Percentiles rank a stretch among this genome's conserved stretches.
phyloP scores from a whole-genome alignment of 2,797 vertebrate genomes.

The Sebastes oblongus region DNA sequence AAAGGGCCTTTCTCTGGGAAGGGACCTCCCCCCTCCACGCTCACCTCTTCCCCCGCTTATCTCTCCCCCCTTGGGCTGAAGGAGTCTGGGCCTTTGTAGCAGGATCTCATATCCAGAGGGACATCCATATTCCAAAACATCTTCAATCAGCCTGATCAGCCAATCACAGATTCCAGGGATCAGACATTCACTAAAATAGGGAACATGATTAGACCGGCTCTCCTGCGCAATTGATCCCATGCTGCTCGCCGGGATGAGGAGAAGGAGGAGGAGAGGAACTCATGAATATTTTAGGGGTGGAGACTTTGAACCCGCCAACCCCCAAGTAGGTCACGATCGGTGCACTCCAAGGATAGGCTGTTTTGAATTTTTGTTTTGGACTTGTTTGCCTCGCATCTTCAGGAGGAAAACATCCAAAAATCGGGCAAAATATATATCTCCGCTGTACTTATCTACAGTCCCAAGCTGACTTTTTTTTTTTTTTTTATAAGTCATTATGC shows the following conservation, averaged over 20 bases:
- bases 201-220: conserved; percentile 40
- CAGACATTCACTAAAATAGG: conserved; percentile 42
- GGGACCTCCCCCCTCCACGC: conserved; percentile 2
- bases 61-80: conserved; percentile 13
- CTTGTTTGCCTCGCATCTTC: conserved; percentile 68
- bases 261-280: conserved; percentile 49
- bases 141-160: conserved; percentile 70
- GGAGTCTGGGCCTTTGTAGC: conserved; percentile 55
- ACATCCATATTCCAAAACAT: conserved; percentile 70
- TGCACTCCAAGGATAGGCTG: conserved; percentile 66
- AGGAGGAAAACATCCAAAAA: conserved; percentile 65
- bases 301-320: conserved; percentile 75
- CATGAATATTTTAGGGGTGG: conserved; percentile 80
- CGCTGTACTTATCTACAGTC: conserved; percentile 30
- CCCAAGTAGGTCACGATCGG: conserved; percentile 77
- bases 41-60: conserved; percentile 21
- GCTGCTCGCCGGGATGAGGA: conserved; percentile 47
- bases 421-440: conserved; percentile 51
- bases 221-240: conserved; percentile 68
- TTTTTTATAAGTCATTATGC: conserved; percentile 60
- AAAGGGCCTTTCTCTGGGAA: conserved; percentile 45
- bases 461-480: conserved; percentile 29
- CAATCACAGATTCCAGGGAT: conserved; percentile 55
- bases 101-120: conserved; percentile 50
- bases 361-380: conserved; percentile 56